These are phyloP conservation scores for Danionella cerebrum DNA, from an alignment of 2,113 vertebrate genomes.

Conservation along the genomic window DNA sequence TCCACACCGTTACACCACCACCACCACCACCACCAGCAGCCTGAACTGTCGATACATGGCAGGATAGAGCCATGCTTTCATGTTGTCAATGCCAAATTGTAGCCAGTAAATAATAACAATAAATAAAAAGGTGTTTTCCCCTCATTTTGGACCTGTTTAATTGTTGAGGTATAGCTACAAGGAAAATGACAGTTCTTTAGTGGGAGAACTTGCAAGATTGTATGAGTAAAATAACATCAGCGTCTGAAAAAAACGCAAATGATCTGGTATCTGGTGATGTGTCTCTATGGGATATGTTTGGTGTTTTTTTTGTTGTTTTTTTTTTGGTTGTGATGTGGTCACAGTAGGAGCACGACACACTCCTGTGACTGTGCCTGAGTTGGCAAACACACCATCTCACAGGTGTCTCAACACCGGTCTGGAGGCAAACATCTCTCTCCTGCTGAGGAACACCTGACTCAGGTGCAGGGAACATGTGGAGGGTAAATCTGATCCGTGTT, in stretches of 20 bases:
- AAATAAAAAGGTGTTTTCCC: too few relatives aligned
- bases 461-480: neutral
- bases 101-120: too few relatives aligned
- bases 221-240: too few relatives aligned
- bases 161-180: too few relatives aligned
- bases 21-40: too few relatives aligned
- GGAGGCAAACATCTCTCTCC: neutral
- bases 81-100: too few relatives aligned
- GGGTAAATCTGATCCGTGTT: neutral
- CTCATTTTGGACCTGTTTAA: too few relatives aligned
- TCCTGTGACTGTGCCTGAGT: neutral
- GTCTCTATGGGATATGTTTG: neutral
- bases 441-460: slow-evolving; percentile 5
- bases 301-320: neutral
- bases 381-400: slow-evolving; percentile 6
- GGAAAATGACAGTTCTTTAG: too few relatives aligned
- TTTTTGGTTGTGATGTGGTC: neutral
- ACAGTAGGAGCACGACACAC: neutral
- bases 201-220: too few relatives aligned
- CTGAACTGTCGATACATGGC: too few relatives aligned
- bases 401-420: neutral
- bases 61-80: too few relatives aligned
- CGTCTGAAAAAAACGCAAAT: neutral
- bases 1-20: too few relatives aligned
- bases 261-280: neutral